Evolutionary conservation across 2,113 vertebrate genomes (phyloP), one percentile per base, ranked within the genome.

Genomic region (Passer montanus): DNA sequence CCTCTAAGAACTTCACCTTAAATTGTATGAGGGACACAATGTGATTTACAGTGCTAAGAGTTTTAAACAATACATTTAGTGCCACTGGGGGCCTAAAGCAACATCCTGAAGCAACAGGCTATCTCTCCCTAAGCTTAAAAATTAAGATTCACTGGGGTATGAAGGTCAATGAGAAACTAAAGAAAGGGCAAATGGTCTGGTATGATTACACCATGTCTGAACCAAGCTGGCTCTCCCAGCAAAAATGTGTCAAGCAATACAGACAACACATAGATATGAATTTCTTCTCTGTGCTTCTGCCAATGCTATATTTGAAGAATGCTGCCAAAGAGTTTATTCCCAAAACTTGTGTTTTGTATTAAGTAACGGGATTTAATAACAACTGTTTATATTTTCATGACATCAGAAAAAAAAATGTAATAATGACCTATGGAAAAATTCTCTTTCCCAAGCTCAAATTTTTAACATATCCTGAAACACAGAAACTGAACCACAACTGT

Each of bases 221-320:
- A 93, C 55, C 77, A 90, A 91, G 50, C 90, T 89, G 87, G 77
- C 85, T 90, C 74, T 90, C 80, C 77, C 76, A 64, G 62, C 19
- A 39, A 63, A 96, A 96, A 96, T 89, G 82, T 90, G 75, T 97
- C 91, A 94, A 95, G 76, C 49, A 90, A 39, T 89, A 81, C 94
- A 92, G 97, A 93, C 81, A 96, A 74, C 91, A 95, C 96, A 97
- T 95, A 96, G 78, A 92, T 96, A 90, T 35, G 37, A 70, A 30
- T 82, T 92, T 55, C 78, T 94, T 76, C 69, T 69, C 91, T 93
- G 68, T 84, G 72, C 64, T 89, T 87, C 84, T 96, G 67, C 92
- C 97, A 98, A 95, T 93, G 92, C n/a, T 94, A 67, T 95, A 97
- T 98, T 98, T 98, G 96, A 97, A 98, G 78, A 64, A 79, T 31